Conservation (phyloP, 2,797 vertebrate species). For the Danio albolineatus region DNA sequence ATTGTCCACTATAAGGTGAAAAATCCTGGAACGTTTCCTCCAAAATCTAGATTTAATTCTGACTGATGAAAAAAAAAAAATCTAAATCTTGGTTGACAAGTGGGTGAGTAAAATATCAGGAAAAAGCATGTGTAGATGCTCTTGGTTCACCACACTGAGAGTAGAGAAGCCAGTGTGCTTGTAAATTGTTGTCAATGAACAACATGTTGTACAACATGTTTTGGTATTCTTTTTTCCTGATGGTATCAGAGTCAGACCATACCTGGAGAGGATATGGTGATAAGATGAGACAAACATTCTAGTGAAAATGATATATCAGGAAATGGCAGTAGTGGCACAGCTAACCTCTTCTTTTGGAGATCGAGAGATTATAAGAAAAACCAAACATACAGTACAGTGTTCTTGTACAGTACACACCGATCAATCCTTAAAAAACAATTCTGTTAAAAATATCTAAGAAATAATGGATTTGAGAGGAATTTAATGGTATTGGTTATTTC, state of each 20-base stretch:
- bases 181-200: background rate
- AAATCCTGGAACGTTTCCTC: too few species aligned
- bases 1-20: too few species aligned
- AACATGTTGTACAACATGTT: slow-evolving; percentile 1
- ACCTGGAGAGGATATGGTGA: background rate
- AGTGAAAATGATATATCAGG: background rate
- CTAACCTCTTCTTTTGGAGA: background rate
- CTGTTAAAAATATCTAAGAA: background rate
- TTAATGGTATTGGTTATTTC: background rate
- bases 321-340: background rate
- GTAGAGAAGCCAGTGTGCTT: background rate
- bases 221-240: background rate
- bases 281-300: slow-evolving; percentile 2
- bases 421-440: background rate
- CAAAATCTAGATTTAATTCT: too few species aligned
- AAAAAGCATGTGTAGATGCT: too few species aligned
- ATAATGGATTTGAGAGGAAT: background rate
- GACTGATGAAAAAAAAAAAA: too few species aligned
- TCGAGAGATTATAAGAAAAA: background rate
- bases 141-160: background rate
- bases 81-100: too few species aligned
- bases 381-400: background rate
- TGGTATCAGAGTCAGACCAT: slow-evolving; percentile 19
- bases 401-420: background rate
- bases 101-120: too few species aligned